Evolutionary conservation across 2,888 invertebrate genomes (phyloP), one percentile per base, ranked within the genome.

Genomic region (Sipunculus nudus): DNA sequence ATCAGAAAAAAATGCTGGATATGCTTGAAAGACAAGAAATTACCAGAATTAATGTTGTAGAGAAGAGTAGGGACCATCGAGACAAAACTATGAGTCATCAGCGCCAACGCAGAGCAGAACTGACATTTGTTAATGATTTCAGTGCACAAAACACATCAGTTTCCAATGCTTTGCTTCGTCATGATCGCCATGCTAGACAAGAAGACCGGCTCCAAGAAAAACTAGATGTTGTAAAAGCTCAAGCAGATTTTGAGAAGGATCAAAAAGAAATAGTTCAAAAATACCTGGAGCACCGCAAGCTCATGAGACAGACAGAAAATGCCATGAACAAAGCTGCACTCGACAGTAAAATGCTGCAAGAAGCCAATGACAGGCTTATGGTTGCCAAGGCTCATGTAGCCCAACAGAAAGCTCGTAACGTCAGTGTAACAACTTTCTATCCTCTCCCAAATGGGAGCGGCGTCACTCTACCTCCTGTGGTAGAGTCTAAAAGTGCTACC

Each of bases 81-180:
- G 21, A n/a, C n/a, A 41, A 40, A 40, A 61, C 56, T 6, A 53
- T 53, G 21, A 56, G 50, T 23, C 50, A 74, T 48, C 65, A 67
- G 31, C 72, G 73, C 53, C 58, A 69, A 4, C 64, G 68, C 16
- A 70, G 61, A 26, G 70, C 73, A 23, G 79, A 81, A 61, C 66
- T 70, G 31, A 70, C 74, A 2, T 81, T 82, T 65, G 73, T 78
- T 28, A 67, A 71, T 4, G 80, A 80, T 49, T 82, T 82, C 61
- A 77, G 68, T 60, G 75, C 71, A 46, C 82, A 82, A 66, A 81
- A 81, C 52, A 81, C 79, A 2, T 81, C 81, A 3, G 79, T 82
- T 10, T 80, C 81, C 3, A 80, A 80, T 48, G 82, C 82, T 21
- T 67, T 82, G 23, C 71, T 78, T 67, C 63, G 78, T 25, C 81